Percentiles rank a stretch among this genome's conserved stretches.
These are phyloP conservation scores for Python bivittatus DNA, from an alignment of 2,113 vertebrate genomes.

Conservation along the genomic window DNA sequence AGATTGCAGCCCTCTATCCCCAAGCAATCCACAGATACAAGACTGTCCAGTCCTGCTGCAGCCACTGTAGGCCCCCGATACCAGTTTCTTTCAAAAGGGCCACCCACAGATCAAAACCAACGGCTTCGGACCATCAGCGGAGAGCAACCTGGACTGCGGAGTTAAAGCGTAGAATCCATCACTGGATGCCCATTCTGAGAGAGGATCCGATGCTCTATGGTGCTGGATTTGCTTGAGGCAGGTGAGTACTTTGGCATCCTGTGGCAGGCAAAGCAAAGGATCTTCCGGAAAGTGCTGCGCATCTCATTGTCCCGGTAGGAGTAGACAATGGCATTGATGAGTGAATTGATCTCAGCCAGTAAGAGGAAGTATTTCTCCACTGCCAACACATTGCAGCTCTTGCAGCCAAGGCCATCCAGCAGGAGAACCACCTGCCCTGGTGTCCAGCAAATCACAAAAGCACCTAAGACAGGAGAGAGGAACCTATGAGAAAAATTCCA, in stretches of 20 bases:
- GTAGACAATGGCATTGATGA: slow-evolving; percentile 91
- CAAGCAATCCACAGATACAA: slow-evolving; percentile 1
- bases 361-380: slow-evolving; percentile 90
- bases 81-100: not conserved
- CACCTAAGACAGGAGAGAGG: slow-evolving; percentile 73
- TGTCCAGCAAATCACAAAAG: slow-evolving; percentile 94
- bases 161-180: slow-evolving; percentile 71
- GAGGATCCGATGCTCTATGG: slow-evolving; percentile 65
- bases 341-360: slow-evolving; percentile 89
- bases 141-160: not conserved
- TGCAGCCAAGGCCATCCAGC: slow-evolving; percentile 83
- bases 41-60: not conserved
- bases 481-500: not conserved
- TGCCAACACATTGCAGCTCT: slow-evolving; percentile 73
- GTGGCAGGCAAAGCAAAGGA: slow-evolving; percentile 81
- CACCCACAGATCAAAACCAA: not conserved
- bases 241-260: slow-evolving; percentile 46
- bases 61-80: not conserved
- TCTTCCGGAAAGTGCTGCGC: slow-evolving; percentile 84
- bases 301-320: slow-evolving; percentile 88
- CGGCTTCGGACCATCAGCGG: not conserved
- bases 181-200: slow-evolving; percentile 65
- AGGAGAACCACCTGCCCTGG: slow-evolving; percentile 86
- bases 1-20: not conserved
- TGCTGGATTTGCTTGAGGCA: slow-evolving; percentile 22